Evolutionary conservation across 2,797 vertebrate genomes (phyloP).

Genomic region (Labeo calbasu): DNA sequence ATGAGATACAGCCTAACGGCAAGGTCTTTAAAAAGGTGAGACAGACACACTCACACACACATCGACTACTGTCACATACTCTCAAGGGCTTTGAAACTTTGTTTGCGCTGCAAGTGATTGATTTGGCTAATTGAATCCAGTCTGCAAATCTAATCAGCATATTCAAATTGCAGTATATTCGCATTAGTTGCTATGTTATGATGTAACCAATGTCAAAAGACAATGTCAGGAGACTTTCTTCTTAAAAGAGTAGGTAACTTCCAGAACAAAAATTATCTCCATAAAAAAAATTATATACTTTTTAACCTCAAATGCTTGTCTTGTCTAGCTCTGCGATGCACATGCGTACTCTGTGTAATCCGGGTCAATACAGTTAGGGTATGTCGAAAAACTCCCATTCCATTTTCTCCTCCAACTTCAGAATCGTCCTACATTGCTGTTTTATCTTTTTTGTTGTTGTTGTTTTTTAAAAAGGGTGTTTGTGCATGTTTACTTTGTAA

Average conservation of each 20-base stretch:
- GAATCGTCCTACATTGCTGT: too few species aligned
- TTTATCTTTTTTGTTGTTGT: too few species aligned
- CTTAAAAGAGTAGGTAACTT: not conserved
- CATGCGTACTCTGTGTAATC: too few species aligned
- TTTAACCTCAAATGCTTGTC: too few species aligned
- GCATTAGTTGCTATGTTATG: not conserved
- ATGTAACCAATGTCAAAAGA: not conserved
- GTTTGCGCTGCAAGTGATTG: not conserved
- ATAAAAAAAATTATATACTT: too few species aligned
- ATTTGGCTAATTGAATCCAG: not conserved
- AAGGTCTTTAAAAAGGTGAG: slow-evolving; percentile 98
- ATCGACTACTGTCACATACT: not conserved
- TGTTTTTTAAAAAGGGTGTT: too few species aligned
- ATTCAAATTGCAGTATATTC: not conserved
- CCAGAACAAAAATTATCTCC: too few species aligned
- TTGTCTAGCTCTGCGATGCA: too few species aligned
- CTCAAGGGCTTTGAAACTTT: not conserved
- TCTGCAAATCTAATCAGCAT: not conserved
- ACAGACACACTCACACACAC: not conserved
- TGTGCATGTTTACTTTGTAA: too few species aligned
- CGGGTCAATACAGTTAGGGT: too few species aligned
- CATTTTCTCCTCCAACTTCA: too few species aligned
- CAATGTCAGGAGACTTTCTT: not conserved
- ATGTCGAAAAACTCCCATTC: too few species aligned
- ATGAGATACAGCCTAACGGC: slow-evolving; percentile 94